A percentile compares a stretch with the other conserved stretches of the same genome.
These are phyloP conservation scores for Arion vulgaris DNA, from an alignment of 1,140 invertebrate species.

Conservation along the genomic window DNA sequence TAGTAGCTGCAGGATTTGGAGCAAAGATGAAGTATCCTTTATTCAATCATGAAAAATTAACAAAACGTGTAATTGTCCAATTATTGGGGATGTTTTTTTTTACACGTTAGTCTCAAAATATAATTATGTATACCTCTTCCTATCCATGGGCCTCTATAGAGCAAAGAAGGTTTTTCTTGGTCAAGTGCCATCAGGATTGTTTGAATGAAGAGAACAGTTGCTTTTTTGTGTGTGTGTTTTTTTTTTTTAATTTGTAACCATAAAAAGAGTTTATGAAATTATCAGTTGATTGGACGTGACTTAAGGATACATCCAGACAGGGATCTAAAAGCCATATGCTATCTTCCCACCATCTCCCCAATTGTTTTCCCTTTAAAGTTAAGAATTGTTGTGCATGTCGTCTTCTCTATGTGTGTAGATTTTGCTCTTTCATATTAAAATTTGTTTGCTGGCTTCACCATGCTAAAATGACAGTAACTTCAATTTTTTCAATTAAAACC, in stretches of 20 bases:
- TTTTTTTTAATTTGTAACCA: neutral
- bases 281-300: neutral
- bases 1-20: neutral
- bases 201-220: slow-evolving; percentile 13
- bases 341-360: neutral
- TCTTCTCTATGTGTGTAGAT: no score
- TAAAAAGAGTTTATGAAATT: neutral
- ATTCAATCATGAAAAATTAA: neutral
- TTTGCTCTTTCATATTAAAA: no score
- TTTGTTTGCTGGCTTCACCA: neutral
- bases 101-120: neutral
- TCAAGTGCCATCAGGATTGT: slow-evolving; percentile 29
- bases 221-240: neutral
- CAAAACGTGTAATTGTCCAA: no score
- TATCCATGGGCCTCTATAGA: neutral
- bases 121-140: neutral
- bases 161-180: slow-evolving; percentile 11
- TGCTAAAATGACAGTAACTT: neutral
- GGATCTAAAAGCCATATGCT: slow-evolving; percentile 8
- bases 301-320: neutral
- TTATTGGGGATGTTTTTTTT: neutral
- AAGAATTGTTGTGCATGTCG: neutral
- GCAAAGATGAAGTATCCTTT: neutral
- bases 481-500: neutral
- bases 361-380: neutral